Conservation (phyloP, 2,888 invertebrate genomes). For the Phengaris arion region DNA sequence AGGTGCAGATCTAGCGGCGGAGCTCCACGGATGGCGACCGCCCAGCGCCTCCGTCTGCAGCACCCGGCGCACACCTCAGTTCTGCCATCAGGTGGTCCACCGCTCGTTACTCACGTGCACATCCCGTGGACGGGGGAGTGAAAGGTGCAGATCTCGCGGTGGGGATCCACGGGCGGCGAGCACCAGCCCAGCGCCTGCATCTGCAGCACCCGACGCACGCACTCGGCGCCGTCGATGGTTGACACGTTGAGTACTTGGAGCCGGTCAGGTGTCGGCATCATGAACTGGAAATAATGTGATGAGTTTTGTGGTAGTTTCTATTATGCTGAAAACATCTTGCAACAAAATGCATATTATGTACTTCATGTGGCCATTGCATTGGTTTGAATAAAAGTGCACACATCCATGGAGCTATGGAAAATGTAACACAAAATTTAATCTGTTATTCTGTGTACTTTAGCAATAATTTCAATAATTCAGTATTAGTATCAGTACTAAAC, state of each 20-base stretch:
- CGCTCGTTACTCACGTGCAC: constrained; percentile 30
- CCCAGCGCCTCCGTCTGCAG: constrained; percentile 21
- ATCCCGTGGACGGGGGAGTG: constrained; percentile 37
- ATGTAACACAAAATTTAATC: too few species aligned
- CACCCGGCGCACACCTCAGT: constrained; percentile 35
- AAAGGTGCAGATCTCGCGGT: constrained; percentile 40
- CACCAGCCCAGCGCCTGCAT: constrained; percentile 30
- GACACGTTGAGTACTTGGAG: constrained; percentile 45
- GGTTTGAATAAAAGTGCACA: too few species aligned
- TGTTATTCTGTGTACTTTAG: too few species aligned
- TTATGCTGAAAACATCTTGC: too few species aligned
- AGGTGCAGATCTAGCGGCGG: constrained; percentile 39
- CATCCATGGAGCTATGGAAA: too few species aligned
- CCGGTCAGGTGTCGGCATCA: constrained; percentile 35
- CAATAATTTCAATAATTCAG: too few species aligned
- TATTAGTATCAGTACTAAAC: too few species aligned
- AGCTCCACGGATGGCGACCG: constrained; percentile 37
- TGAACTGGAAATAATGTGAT: neutral
- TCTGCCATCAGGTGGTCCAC: too few species aligned
- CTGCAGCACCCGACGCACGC: constrained; percentile 36
- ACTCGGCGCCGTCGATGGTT: constrained; percentile 41
- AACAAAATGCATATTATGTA: too few species aligned
- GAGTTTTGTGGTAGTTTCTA: neutral
- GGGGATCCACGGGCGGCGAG: constrained; percentile 36
- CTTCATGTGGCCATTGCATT: too few species aligned